Evolutionary conservation across 2,797 vertebrate species (phyloP).

Genomic region (Falco naumanni): DNA sequence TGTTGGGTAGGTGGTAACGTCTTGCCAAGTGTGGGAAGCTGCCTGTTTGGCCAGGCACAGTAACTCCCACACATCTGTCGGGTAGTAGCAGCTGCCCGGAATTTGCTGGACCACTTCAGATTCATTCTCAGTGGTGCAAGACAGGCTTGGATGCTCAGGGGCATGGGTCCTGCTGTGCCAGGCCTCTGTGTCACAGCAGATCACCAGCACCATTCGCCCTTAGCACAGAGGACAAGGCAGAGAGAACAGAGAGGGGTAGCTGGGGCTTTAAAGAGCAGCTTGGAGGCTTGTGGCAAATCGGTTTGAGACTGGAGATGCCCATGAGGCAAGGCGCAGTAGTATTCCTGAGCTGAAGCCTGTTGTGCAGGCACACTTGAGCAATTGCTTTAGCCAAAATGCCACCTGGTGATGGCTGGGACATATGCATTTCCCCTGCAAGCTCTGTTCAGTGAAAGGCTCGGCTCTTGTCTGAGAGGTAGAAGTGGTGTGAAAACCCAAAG

Average conservation of each 20-base stretch:
- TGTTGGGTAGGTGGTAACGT: rapidly evolving
- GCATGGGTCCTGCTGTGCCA: slow-evolving; percentile 33
- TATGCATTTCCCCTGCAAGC: not conserved
- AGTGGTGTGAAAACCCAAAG: not conserved
- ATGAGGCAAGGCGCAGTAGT: not conserved
- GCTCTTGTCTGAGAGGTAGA: not conserved
- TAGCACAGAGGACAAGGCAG: not conserved
- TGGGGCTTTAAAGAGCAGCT: not conserved
- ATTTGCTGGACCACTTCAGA: not conserved
- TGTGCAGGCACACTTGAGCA: not conserved
- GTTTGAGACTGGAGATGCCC: not conserved
- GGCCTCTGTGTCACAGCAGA: slow-evolving; percentile 34
- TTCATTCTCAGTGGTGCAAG: not conserved
- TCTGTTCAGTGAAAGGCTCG: not conserved
- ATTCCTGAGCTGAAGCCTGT: not conserved
- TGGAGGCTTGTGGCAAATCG: not conserved
- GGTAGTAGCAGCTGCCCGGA: not conserved
- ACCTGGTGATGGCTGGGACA: not conserved
- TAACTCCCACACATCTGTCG: not conserved
- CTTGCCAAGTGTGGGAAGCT: not conserved
- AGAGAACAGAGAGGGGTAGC: not conserved
- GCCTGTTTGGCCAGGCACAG: not conserved
- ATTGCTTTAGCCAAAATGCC: not conserved
- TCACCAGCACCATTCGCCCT: not conserved
- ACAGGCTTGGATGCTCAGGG: not conserved